A percentile compares a stretch with the other conserved stretches of the same genome.
These are phyloP conservation scores for Pseudopodoces humilis DNA, from an alignment of 2,113 vertebrate genomes.

Conservation along the genomic window DNA sequence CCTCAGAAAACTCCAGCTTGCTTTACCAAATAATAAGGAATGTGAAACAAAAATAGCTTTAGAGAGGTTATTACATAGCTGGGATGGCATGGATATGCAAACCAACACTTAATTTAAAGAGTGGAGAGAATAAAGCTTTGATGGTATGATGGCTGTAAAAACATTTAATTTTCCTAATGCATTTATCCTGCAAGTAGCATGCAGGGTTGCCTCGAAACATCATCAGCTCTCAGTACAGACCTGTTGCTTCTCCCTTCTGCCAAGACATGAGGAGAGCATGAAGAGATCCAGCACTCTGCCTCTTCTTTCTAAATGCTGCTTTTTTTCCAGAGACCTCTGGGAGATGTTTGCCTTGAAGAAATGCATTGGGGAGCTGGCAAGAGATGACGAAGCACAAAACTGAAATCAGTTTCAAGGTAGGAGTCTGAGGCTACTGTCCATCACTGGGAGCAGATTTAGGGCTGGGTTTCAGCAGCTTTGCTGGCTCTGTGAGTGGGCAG, in stretches of 20 bases:
- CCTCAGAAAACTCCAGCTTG: conserved; percentile 35
- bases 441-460: background rate
- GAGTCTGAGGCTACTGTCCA: background rate
- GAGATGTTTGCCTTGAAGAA: background rate
- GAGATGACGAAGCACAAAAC: fast-evolving
- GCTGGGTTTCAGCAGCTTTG: background rate
- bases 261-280: background rate
- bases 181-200: background rate
- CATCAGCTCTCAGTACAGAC: background rate
- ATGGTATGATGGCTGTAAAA: background rate
- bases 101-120: conserved; percentile 9
- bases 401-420: background rate
- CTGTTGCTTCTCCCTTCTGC: conserved; percentile 12
- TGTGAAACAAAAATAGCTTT: conserved; percentile 19
- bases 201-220: background rate
- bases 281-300: background rate
- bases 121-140: conserved; percentile 15
- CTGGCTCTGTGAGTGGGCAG: background rate
- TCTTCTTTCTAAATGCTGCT: background rate
- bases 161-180: conserved; percentile 18
- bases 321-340: background rate
- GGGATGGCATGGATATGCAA: conserved; percentile 11
- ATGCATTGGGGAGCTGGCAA: fast-evolving
- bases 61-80: conserved; percentile 8
- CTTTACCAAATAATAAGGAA: conserved; percentile 3